Evolutionary conservation across 2,113 vertebrate genomes (phyloP).

Genomic region (Patagioenas fasciata): DNA sequence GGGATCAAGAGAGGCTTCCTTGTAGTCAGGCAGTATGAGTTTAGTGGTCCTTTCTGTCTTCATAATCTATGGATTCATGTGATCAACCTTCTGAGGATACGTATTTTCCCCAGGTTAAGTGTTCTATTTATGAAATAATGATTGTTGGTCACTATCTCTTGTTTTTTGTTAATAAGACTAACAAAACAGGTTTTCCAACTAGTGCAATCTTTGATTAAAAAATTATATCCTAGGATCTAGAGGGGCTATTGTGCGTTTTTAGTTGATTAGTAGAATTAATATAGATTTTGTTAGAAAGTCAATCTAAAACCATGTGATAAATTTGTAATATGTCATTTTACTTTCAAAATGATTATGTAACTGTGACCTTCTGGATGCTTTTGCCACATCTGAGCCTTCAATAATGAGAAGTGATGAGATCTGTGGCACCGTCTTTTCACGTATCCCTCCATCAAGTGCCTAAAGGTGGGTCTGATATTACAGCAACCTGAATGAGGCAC

Average conservation of each 20-base stretch:
- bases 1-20: neutral
- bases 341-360: neutral
- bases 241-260: neutral
- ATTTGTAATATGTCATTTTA: neutral
- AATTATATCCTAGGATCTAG: neutral
- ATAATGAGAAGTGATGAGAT: neutral
- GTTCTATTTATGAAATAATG: neutral
- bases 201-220: neutral
- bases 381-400: neutral
- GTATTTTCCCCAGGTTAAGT: neutral
- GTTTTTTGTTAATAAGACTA: neutral
- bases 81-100: neutral
- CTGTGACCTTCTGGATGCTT: neutral
- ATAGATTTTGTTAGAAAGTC: neutral
- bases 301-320: neutral
- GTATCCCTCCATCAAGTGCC: neutral
- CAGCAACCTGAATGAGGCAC: neutral
- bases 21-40: neutral
- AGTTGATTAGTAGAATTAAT: neutral
- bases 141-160: neutral
- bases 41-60: neutral
- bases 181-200: neutral
- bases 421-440: neutral
- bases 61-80: neutral
- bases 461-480: neutral